Evolutionary conservation across 2,797 vertebrate species (phyloP), one percentile per base, ranked within the genome.

Genomic region (Gouania willdenowi): DNA sequence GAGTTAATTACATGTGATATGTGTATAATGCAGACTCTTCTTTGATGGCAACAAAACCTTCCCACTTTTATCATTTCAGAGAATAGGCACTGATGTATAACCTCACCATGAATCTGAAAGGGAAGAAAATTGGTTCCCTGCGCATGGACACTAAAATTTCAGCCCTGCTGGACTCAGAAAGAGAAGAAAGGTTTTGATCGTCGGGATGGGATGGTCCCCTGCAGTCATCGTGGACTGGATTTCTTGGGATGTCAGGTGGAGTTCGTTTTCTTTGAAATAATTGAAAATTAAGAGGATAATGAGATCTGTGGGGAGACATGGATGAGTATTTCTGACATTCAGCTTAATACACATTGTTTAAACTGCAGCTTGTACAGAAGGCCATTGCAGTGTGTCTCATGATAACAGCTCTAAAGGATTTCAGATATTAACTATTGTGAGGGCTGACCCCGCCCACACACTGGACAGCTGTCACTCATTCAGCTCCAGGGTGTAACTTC

Each of bases 241-340:
- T 51, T 45, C 41, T 34, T 13, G 45, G 40, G 42, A 61, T 71
- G 74, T 70, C 75, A 85, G 75, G 65, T 81, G 70, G 52, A 54
- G 66, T 74, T 60, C 64, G 84, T 77, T 78, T 78, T 84, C 75
- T 82, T 79, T 55, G 53, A 65, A 84, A 79, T 85, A 75, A 88
- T 79, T 78, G 62, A 57, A 78, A 79, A 86, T 86, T 76, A 87
- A 82, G 49, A 59, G 45, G 71, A 77, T 84, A 83, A 84, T 87
- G 75, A 86, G 82, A 53, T 77, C 82, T 77, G 62, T 35, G 21
- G 82, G 81, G 85, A 85, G 47, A 63, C 22, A 3, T 22, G 6
- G 45, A 47, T 45, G 63, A 76, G 65, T 22, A 45, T 44, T 55
- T 60, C 58, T 70, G 75, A 67, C 76, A 52, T 53, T 63, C 55